phyloP scores from a whole-genome alignment of 2,113 vertebrate species.

The Coptodon rendalli region DNA sequence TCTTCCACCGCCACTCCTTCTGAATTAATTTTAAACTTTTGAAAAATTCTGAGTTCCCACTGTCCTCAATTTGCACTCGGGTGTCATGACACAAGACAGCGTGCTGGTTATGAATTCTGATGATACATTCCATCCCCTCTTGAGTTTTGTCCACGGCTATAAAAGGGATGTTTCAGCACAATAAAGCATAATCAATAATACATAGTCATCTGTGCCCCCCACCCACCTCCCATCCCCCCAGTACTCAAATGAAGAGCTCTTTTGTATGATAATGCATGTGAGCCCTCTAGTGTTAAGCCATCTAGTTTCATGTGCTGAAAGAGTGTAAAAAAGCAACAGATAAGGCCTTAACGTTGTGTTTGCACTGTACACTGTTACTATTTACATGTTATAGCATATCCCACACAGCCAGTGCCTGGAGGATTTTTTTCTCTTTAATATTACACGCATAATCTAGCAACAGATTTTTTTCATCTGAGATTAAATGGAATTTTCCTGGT shows the following conservation, averaged over 20 bases:
- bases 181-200: slow-evolving; percentile 43
- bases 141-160: not conserved
- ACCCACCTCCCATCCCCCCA: not conserved
- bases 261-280: slow-evolving; percentile 50
- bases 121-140: not conserved
- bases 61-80: slow-evolving; percentile 30
- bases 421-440: not conserved
- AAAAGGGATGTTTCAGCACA: slow-evolving; percentile 18
- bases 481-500: not conserved
- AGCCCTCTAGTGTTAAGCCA: slow-evolving; percentile 65
- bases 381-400: not conserved
- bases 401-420: not conserved
- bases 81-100: not conserved
- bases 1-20: not conserved
- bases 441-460: not conserved
- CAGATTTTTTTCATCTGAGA: not conserved
- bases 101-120: slow-evolving; percentile 18
- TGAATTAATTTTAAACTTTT: not conserved
- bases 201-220: not conserved
- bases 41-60: not conserved
- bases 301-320: slow-evolving; percentile 9
- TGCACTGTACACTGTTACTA: not conserved
- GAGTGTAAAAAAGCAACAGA: not conserved
- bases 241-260: not conserved
- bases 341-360: not conserved